These are phyloP conservation scores for Phanerotoma sp. DNA, from an alignment of 2,888 invertebrate genomes.

Conservation along the genomic window DNA sequence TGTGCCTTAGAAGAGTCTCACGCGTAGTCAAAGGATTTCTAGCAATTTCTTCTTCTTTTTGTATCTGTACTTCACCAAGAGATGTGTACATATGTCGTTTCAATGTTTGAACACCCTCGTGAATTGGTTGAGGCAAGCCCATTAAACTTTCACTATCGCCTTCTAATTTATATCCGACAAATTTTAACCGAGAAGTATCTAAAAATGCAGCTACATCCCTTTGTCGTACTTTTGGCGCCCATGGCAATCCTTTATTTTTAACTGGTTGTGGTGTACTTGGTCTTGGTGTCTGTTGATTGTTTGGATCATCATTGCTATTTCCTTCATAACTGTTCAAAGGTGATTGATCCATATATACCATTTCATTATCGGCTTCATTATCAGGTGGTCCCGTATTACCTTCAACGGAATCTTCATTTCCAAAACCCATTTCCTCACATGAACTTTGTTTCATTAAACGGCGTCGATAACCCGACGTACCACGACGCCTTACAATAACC, in stretches of 20 bases:
- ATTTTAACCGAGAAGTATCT: constrained; percentile 89
- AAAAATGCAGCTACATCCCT: constrained; percentile 92
- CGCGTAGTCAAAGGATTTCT: constrained; percentile 86
- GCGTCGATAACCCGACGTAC: constrained; percentile 34
- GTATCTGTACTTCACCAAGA: constrained; percentile 87
- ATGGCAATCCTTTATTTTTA: constrained; percentile 70
- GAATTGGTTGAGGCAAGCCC: constrained; percentile 95
- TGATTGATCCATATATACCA: constrained; percentile 50
- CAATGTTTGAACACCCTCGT: constrained; percentile 90
- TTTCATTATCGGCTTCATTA: constrained; percentile 59
- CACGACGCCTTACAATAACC: constrained; percentile 49
- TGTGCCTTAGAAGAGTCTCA: constrained; percentile 77
- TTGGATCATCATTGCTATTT: constrained; percentile 50
- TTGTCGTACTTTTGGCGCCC: constrained; percentile 94
- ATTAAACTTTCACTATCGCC: constrained; percentile 87
- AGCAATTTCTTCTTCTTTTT: constrained; percentile 87
- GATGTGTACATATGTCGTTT: constrained; percentile 92
- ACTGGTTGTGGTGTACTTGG: constrained; percentile 58
- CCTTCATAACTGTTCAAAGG: constrained; percentile 38
- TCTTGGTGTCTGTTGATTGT: constrained; percentile 51
- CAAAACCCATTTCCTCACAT: constrained; percentile 72
- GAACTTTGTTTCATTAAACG: constrained; percentile 91
- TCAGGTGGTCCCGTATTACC: constrained; percentile 63
- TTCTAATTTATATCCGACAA: constrained; percentile 90
- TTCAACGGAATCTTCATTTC: constrained; percentile 58